Conservation (phyloP, 2,113 vertebrate genomes). For the Corythoichthys intestinalis region DNA sequence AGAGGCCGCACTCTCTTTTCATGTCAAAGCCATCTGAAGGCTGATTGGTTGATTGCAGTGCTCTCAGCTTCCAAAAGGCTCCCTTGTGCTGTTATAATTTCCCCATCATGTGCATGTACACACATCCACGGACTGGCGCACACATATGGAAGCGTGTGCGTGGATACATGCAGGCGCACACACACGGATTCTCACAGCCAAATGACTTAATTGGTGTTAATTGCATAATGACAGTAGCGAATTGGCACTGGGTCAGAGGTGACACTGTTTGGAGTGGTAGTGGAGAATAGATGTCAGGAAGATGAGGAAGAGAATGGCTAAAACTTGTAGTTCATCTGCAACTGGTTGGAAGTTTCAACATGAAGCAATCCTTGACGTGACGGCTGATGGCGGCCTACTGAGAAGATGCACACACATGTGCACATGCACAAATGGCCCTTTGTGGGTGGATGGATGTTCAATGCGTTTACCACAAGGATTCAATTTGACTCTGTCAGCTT, state of each 20-base stretch:
- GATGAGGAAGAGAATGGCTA: slow-evolving; percentile 42
- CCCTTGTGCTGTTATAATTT: slow-evolving; percentile 84
- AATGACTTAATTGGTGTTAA: slow-evolving; percentile 98
- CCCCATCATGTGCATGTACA: slow-evolving; percentile 65
- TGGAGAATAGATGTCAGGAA: slow-evolving; percentile 59
- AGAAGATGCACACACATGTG: slow-evolving; percentile 38
- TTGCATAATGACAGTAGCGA: slow-evolving; percentile 91
- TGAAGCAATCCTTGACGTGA: slow-evolving; percentile 80
- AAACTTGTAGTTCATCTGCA: slow-evolving; percentile 21
- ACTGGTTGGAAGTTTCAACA: slow-evolving; percentile 53
- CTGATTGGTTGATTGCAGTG: slow-evolving; percentile 83
- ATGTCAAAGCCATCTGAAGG: slow-evolving; percentile 84
- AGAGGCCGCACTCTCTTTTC: slow-evolving; percentile 70
- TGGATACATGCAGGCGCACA: slow-evolving; percentile 24
- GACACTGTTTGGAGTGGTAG: slow-evolving; percentile 74
- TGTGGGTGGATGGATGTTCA: slow-evolving; percentile 75
- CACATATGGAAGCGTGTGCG: slow-evolving; percentile 9
- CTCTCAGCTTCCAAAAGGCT: slow-evolving; percentile 85
- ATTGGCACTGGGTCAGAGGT: slow-evolving; percentile 86
- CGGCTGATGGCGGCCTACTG: slow-evolving; percentile 66
- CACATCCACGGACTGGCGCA: slow-evolving; percentile 39
- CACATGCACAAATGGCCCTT: slow-evolving; percentile 74
- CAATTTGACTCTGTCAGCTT: slow-evolving; percentile 71
- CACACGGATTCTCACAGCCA: slow-evolving; percentile 80
- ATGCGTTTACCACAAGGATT: slow-evolving; percentile 75